These are phyloP conservation scores for Ptychobarbus kaznakovi DNA, from an alignment of 2,797 vertebrate genomes.

Conservation along the genomic window DNA sequence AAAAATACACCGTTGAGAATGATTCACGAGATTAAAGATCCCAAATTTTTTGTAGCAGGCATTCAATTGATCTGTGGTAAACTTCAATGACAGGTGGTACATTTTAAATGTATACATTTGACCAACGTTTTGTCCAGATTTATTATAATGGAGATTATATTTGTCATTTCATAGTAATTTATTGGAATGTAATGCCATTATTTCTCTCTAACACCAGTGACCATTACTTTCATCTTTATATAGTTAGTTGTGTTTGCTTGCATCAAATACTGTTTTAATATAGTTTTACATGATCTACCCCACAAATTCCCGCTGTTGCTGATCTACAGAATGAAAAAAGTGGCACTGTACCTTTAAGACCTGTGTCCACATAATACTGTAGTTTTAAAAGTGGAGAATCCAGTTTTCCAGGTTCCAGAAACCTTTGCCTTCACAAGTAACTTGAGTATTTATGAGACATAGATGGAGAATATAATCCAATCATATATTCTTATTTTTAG, in stretches of 20 bases:
- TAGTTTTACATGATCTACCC: neutral
- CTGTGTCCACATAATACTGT: neutral
- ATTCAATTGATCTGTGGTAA: conserved; percentile 19
- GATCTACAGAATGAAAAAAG: neutral
- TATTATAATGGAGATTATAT: neutral
- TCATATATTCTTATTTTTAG: conserved; percentile 13
- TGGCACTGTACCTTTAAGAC: neutral
- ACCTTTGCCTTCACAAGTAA: neutral
- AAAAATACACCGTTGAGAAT: neutral
- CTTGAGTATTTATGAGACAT: neutral
- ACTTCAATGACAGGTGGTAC: neutral
- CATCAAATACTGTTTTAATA: neutral
- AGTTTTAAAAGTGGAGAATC: neutral
- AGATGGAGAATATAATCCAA: neutral
- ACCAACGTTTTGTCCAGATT: neutral
- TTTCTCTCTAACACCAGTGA: conserved; percentile 22
- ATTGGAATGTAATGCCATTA: neutral
- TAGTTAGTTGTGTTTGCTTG: neutral
- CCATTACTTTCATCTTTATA: neutral
- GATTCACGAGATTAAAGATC: conserved; percentile 25
- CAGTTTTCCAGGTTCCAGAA: neutral
- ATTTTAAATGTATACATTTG: neutral
- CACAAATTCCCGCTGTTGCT: neutral
- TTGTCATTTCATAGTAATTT: neutral
- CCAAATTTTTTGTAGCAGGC: conserved; percentile 34